Percentiles rank a stretch among this genome's conserved stretches.
These are phyloP conservation scores for Caenorhabditis afra DNA, from an alignment of 2,888 invertebrate genomes.

Conservation along the genomic window DNA sequence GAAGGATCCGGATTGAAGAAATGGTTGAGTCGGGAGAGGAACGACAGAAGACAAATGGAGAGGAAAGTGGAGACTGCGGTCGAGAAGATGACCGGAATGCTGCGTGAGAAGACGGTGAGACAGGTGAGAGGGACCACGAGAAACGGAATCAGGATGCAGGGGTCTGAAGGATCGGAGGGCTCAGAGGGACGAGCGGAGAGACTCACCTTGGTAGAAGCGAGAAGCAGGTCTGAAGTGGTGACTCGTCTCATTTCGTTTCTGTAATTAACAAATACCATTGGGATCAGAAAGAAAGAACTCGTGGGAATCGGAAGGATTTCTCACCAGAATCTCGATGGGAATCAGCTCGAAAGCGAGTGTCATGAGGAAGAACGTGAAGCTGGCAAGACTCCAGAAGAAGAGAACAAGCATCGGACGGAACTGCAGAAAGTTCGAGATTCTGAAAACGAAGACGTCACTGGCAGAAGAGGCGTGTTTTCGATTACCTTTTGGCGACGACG, in stretches of 20 bases:
- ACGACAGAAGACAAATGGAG: slow-evolving; percentile 41
- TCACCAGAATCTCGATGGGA: slow-evolving; percentile 25
- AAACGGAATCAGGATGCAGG: slow-evolving; percentile 42
- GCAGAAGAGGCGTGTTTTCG: neutral
- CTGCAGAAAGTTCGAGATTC: slow-evolving; percentile 50
- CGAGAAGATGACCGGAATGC: slow-evolving; percentile 52
- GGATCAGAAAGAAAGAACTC: too few species aligned
- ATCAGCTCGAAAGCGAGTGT: slow-evolving; percentile 30
- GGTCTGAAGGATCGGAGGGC: slow-evolving; percentile 16
- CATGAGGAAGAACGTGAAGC: slow-evolving; percentile 41
- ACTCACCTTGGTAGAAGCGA: neutral
- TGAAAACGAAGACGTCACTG: slow-evolving; percentile 11
- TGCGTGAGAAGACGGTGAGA: slow-evolving; percentile 50
- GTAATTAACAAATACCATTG: neutral
- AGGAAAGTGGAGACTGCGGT: slow-evolving; percentile 41
- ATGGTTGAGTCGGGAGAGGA: slow-evolving; percentile 35
- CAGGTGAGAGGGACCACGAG: slow-evolving; percentile 32
- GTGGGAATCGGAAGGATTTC: neutral
- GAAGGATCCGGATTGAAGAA: slow-evolving; percentile 32
- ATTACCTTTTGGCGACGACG: slow-evolving; percentile 37
- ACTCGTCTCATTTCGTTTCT: too few species aligned
- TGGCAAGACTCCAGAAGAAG: slow-evolving; percentile 42
- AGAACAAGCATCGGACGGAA: slow-evolving; percentile 41
- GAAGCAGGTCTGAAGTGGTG: neutral
- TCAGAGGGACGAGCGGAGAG: neutral